Base-by-base conservation (phyloP, 2,113 vertebrate genomes). In the Trematocara unimaculatum region DNA sequence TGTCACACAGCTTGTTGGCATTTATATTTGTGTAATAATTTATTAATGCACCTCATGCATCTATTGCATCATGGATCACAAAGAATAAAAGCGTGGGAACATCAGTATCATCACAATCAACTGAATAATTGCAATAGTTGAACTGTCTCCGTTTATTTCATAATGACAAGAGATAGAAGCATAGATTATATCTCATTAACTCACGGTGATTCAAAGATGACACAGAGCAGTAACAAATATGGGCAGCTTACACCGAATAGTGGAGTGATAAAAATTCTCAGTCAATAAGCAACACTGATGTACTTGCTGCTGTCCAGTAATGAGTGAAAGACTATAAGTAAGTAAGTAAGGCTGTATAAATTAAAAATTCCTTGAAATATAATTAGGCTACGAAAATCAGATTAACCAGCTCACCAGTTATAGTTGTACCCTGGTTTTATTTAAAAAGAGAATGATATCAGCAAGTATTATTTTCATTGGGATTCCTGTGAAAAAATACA, bases 61-160 rank as follows among this genome's bases (percentile, higher is more conserved):
- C 84, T 74, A 81, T 95, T 95, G 94, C 95, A 94, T 95, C 93
- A 95, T 87, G 85, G 86, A 94, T 95, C 90, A 94, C 87, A 93
- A 79, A 91, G 93, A 94, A 89, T 91, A 26, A 79, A 85, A 84
- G 70, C n/a, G 77, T 23, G 60, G 64, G 55, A 83, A 93, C 88
- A 91, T 94, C 91, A 94, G 88, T 78, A 84, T 91, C 88, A 88
- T 95, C 93, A 93, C 88, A 92, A 94, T 93, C 70, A 88, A 86
- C 84, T 84, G 62, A 84, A 89, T 93, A 92, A 94, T 94, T 94
- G 91, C 92, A 90, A 87, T 91, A 93, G 94, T 92, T 95, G 93
- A 89, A 79, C 55, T 83, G 94, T 92, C 93, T 85, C 64, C 8
- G 40, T 54, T 90, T 84, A 91, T 93, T 93, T 88, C 49, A 77